Percentiles rank a stretch among this genome's conserved stretches.
phyloP scores from a whole-genome alignment of 35 echinoderm and acorn worm species.

The Stichopus chloronotus region DNA sequence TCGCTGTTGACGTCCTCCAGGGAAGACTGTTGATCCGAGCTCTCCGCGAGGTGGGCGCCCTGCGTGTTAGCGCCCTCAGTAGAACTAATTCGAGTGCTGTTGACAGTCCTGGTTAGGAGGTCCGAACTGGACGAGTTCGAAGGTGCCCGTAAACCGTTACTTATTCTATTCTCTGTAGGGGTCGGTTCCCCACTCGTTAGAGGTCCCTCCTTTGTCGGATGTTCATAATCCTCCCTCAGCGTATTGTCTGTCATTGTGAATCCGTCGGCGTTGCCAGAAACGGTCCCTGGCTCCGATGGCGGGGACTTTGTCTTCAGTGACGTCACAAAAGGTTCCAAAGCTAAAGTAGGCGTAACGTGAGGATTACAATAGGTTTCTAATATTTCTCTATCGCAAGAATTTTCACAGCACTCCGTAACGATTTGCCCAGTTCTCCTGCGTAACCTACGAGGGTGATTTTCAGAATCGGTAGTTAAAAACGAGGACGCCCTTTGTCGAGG shows the following conservation, averaged over 20 bases:
- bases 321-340: slow-evolving; percentile 22
- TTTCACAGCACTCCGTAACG: slow-evolving; percentile 35
- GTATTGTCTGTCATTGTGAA: slow-evolving; percentile 7
- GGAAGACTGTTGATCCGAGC: slow-evolving; percentile 14
- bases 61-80: neutral
- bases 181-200: slow-evolving; percentile 48
- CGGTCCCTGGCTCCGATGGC: neutral
- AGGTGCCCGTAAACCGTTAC: slow-evolving; percentile 5
- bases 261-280: neutral
- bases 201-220: slow-evolving; percentile 10
- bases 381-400: neutral
- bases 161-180: slow-evolving; percentile 40
- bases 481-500: slow-evolving; percentile 31
- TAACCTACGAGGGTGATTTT: slow-evolving; percentile 28
- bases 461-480: slow-evolving; percentile 26
- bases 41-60: neutral
- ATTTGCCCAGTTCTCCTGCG: slow-evolving; percentile 40
- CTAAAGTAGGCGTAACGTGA: neutral
- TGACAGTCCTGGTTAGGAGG: neutral
- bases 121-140: neutral
- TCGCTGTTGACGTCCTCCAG: slow-evolving; percentile 31
- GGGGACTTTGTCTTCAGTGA: neutral
- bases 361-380: slow-evolving; percentile 49
- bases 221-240: slow-evolving; percentile 26
- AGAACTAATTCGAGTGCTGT: neutral